phyloP scores from a whole-genome alignment of 2,113 vertebrate species.

The Cromileptes altivelis region DNA sequence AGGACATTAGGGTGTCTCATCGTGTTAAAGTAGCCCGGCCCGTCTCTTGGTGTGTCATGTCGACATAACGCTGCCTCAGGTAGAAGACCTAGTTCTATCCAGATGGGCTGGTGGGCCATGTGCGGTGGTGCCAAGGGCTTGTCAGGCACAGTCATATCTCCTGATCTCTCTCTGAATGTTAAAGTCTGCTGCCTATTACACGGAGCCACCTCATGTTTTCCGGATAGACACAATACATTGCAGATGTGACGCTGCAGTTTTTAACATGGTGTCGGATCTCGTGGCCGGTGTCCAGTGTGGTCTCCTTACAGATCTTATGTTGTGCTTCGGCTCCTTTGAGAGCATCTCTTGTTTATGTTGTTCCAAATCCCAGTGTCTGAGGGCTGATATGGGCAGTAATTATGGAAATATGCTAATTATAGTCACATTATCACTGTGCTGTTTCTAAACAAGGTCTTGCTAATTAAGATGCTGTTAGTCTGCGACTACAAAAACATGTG shows the following conservation, averaged over 20 bases:
- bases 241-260: constrained; percentile 3
- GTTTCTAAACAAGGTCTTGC: constrained; percentile 42
- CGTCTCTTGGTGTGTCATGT: constrained; percentile 26
- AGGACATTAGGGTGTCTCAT: constrained; percentile 57
- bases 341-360: constrained; percentile 51
- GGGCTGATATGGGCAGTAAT: constrained; percentile 53
- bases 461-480: constrained; percentile 53
- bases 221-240: not conserved
- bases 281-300: not conserved
- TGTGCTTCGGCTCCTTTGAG: constrained; percentile 22
- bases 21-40: constrained; percentile 40
- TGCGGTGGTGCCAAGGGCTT: constrained; percentile 60
- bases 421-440: constrained; percentile 37
- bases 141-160: constrained; percentile 41
- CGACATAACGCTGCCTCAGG: constrained; percentile 49
- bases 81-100: constrained; percentile 42
- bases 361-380: constrained; percentile 41
- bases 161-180: constrained; percentile 40
- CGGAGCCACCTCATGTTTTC: not conserved
- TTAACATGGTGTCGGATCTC: constrained; percentile 13
- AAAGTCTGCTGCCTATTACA: constrained; percentile 19
- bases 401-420: constrained; percentile 71
- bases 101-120: constrained; percentile 38
- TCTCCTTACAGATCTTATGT: not conserved
- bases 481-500: constrained; percentile 35